Base-by-base conservation (phyloP, 2,113 vertebrate genomes). In the Girardinichthys multiradiatus region DNA sequence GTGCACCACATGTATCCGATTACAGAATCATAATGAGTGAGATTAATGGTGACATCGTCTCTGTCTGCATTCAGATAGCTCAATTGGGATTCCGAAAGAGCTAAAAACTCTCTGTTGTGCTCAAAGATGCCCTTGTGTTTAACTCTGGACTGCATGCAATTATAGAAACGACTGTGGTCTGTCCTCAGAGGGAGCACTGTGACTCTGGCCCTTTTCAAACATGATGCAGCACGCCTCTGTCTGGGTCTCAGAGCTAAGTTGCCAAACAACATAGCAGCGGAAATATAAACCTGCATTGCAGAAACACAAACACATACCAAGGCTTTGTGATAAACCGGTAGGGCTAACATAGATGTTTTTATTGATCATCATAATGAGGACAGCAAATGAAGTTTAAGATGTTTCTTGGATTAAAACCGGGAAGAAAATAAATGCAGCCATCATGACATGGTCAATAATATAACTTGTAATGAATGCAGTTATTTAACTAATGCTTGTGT, bases 151-250 rank as follows among this genome's bases (percentile, higher is more conserved):
- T 13, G 21, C 74, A 74, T 78, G 83, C 66, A 68, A 26, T 51
- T n/a, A 74, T 69, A 78, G 70, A 80, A 63, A 74, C 29, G 74
- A 73, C 77, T 81, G 74, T 42, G 59, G 77, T 68, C 80, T 86
- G 84, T 87, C 86, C 89, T 65, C 19, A 29, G 77, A 74, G 77
- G 67, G 74, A 81, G 67, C 51, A 1, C 72, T 67, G 72, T 37
- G 72, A 85, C 86, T 81, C 29, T 48, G 80, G 73, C 39, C 78
- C 77, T 83, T 77, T 91, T 87, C 88, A 82, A 64, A 89, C 90
- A 3, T 82, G 90, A 77, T 75, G 51, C 70, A 86, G 79, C 91
- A 83, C 0, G 88, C 75, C 87, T 68, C 66, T 54, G 80, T 87
- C 84, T 89, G 78, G 60, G 33, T 67, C 68, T 73, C 63, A 74